Conservation (phyloP, 53 echinoderm and acorn worm species). For the Apostichopus leukothele region DNA sequence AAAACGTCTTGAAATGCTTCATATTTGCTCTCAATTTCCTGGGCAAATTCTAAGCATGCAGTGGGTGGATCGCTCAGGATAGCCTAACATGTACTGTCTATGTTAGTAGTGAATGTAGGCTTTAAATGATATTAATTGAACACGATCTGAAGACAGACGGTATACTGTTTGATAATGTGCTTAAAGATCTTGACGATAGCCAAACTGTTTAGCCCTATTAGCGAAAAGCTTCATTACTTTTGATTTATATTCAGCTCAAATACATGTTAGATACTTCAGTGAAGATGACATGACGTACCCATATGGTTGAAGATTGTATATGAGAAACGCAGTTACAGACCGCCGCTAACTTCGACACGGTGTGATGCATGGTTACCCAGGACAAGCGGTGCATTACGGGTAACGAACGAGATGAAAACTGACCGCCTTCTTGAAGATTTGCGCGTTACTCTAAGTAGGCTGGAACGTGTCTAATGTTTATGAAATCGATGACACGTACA, state of each 20-base stretch:
- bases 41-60: too few species aligned
- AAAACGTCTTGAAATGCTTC: too few species aligned
- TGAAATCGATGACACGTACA: too few species aligned
- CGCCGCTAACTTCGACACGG: conserved; percentile 17
- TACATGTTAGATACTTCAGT: conserved; percentile 7
- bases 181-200: too few species aligned
- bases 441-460: too few species aligned
- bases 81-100: neutral
- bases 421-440: conserved; percentile 15
- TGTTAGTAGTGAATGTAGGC: neutral
- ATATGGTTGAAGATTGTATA: neutral
- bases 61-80: neutral
- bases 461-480: too few species aligned
- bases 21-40: too few species aligned
- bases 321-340: neutral
- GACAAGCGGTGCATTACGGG: conserved; percentile 41
- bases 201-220: neutral
- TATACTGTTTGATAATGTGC: too few species aligned
- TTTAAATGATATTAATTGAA: neutral
- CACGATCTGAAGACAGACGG: too few species aligned
- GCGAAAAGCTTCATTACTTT: neutral
- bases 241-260: conserved; percentile 1
- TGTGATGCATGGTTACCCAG: neutral
- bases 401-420: conserved; percentile 27
- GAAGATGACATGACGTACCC: neutral